phyloP scores from a whole-genome alignment of 2,797 vertebrate genomes.

The Enteromius treurensis region DNA sequence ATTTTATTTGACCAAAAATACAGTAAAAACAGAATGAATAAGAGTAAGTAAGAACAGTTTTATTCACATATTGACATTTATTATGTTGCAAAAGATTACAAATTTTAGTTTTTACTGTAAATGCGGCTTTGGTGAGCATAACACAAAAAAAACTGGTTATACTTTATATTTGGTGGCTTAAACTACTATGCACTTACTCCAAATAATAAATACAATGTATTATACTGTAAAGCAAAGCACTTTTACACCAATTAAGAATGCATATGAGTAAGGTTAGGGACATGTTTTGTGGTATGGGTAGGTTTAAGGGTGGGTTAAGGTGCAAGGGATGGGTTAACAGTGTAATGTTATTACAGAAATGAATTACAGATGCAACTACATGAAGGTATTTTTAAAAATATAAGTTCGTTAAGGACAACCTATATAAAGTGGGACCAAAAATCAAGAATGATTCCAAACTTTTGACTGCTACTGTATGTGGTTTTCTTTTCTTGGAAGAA shows the following conservation, averaged over 20 bases:
- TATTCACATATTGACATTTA: not conserved
- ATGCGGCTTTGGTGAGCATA: not conserved
- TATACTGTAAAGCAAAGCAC: too few relatives aligned
- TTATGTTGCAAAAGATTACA: not conserved
- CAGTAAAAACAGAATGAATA: not conserved
- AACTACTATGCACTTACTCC: not conserved
- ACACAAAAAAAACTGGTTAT: too few relatives aligned
- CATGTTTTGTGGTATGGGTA: too few relatives aligned
- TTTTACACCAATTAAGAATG: too few relatives aligned
- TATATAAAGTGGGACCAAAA: not conserved
- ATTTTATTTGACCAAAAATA: not conserved
- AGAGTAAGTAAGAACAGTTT: not conserved
- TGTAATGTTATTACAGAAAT: too few relatives aligned
- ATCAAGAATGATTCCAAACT: not conserved
- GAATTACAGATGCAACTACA: too few relatives aligned
- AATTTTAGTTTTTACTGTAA: not conserved
- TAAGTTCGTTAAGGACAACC: too few relatives aligned
- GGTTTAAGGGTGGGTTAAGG: too few relatives aligned
- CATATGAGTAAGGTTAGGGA: too few relatives aligned
- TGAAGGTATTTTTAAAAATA: too few relatives aligned
- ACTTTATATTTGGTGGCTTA: too few relatives aligned
- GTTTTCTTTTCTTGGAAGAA: not conserved
- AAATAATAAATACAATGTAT: not conserved
- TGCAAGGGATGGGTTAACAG: too few relatives aligned
- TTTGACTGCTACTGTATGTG: not conserved